Percentiles rank a stretch among this genome's conserved stretches.
phyloP scores from a whole-genome alignment of 2,888 invertebrate species.

The Drosophila koepferae region DNA sequence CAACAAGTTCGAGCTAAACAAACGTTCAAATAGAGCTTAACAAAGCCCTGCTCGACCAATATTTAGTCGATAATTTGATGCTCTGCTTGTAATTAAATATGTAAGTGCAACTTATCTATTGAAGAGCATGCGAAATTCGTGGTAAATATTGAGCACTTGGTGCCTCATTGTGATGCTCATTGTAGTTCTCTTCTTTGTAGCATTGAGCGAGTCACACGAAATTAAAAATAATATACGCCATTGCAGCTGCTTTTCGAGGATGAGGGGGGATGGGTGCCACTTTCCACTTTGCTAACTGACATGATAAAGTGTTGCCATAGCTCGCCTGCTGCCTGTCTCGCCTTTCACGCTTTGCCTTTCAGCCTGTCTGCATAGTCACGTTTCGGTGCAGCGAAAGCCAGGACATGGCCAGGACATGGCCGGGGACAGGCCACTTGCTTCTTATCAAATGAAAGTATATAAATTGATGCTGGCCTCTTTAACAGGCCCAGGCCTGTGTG shows the following conservation, averaged over 20 bases:
- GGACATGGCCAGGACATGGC: constrained; percentile 30
- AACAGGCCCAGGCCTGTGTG: constrained; percentile 7
- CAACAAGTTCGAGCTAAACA: constrained; percentile 3
- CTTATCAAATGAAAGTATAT: constrained; percentile 75
- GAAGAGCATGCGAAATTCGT: constrained; percentile 26
- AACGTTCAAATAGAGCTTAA: neutral
- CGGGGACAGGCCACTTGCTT: constrained; percentile 64
- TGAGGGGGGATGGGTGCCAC: neutral
- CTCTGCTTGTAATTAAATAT: neutral
- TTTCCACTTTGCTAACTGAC: constrained; percentile 71
- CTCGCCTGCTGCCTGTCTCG: constrained; percentile 41
- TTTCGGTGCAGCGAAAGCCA: constrained; percentile 56
- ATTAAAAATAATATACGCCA: constrained; percentile 62
- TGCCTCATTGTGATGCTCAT: neutral
- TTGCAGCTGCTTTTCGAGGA: constrained; percentile 12
- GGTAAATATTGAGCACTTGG: constrained; percentile 8
- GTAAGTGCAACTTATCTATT: neutral
- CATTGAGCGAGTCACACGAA: constrained; percentile 45
- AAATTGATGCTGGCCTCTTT: constrained; percentile 55
- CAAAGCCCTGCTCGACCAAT: neutral
- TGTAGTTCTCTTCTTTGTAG: constrained; percentile 13
- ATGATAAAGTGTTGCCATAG: constrained; percentile 77
- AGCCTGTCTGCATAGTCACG: constrained; percentile 69
- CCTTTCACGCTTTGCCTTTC: constrained; percentile 3
- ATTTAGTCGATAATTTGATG: neutral